These are phyloP conservation scores for Venturia canescens DNA, from an alignment of 1,140 invertebrate species.

Conservation along the genomic window DNA sequence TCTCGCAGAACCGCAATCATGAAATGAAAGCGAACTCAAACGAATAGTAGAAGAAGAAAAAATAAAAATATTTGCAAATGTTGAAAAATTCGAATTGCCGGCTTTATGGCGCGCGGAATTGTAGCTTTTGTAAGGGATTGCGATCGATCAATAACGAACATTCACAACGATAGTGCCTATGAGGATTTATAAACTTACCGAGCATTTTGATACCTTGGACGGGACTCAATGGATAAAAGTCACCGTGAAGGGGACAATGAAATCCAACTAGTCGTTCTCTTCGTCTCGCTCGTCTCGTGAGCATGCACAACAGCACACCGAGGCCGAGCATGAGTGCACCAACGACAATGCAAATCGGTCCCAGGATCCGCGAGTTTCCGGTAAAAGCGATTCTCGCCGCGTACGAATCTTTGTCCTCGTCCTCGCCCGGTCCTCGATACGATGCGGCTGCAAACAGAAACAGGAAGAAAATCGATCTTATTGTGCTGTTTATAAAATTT, in stretches of 20 bases:
- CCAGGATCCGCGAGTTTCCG: slow-evolving; percentile 83
- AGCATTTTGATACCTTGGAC: slow-evolving; percentile 74
- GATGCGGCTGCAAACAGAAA: slow-evolving; percentile 80
- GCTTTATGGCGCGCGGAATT: too few relatives aligned
- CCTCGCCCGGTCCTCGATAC: slow-evolving; percentile 83
- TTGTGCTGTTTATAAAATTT: not conserved
- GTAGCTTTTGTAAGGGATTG: too few relatives aligned
- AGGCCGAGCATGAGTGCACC: slow-evolving; percentile 82
- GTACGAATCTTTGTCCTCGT: slow-evolving; percentile 84
- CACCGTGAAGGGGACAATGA: slow-evolving; percentile 86
- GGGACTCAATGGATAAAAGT: slow-evolving; percentile 85
- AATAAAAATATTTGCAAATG: too few relatives aligned
- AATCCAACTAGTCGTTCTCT: slow-evolving; percentile 84
- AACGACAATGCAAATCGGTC: slow-evolving; percentile 84
- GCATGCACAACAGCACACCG: slow-evolving; percentile 80
- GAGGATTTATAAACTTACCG: slow-evolving; percentile 60
- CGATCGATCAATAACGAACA: too few relatives aligned
- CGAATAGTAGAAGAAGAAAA: too few relatives aligned
- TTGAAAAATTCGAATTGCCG: too few relatives aligned
- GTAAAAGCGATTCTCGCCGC: slow-evolving; percentile 84
- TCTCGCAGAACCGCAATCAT: too few relatives aligned
- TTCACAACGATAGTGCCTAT: not conserved
- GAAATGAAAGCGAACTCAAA: too few relatives aligned
- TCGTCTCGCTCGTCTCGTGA: slow-evolving; percentile 81
- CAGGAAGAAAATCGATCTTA: not conserved